Evolutionary conservation across 2,113 vertebrate genomes (phyloP), one percentile per base, ranked within the genome.

Genomic region (Campylomormyrus tamandua): DNA sequence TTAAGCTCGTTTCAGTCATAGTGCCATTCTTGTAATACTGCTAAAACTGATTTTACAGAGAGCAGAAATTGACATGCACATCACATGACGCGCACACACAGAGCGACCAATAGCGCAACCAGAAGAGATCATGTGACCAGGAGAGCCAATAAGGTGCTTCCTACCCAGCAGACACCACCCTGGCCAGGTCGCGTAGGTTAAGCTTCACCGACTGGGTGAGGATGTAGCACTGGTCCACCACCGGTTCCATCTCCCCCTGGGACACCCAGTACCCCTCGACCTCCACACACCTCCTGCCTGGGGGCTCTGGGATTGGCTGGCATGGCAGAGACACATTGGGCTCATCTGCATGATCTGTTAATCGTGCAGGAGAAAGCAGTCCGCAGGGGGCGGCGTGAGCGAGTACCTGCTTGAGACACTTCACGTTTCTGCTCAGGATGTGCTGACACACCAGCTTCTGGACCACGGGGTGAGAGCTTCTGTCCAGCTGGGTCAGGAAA

Each of bases 191-290:
- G 80, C 97, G 95, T 11, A 99, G 96, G 94, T 99, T 99, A 86
- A 99, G 96, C 53, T 98, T 98, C 90, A 99, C 98, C 0, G 98
- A 98, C 88, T 96, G 87, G 0, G 98, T 99, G 84, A 99, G 96
- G 90, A 99, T 97, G 0, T 99, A 99, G 53, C 93, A 96, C 56
- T 97, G 96, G 94, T 99, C 98, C 88, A 97, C 91, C 2, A 90
- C 89, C 4, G 97, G 96, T 50, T 99, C 98, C 91, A 97, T 95
- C 92, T 98, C 97, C 0, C 98, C 98, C 91, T 96, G 94, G 24
- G 96, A 96, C 92, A 99, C 96, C 98, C 98, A 99, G 93, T 99
- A 99, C 49, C 97, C 97, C 94, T 99, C 98, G 45, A 98, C 92
- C 45, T 96, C 95, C 90, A 98, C 92, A 90, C 96, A 97, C 6